These are phyloP conservation scores for Leiothrix lutea DNA, from an alignment of 2,113 vertebrate species.

Conservation along the genomic window DNA sequence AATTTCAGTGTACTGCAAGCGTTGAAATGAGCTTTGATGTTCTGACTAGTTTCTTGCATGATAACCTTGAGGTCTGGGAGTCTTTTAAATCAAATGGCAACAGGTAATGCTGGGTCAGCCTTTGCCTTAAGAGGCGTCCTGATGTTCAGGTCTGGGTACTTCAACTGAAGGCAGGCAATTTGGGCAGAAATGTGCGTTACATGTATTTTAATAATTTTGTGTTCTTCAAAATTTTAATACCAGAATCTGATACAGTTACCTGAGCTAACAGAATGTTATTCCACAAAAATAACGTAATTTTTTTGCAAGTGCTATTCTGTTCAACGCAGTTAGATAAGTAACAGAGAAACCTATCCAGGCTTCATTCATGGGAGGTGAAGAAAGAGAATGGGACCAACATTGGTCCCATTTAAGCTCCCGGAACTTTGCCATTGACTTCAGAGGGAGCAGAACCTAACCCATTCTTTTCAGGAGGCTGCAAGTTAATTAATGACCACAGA, in stretches of 20 bases:
- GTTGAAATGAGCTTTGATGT: background rate
- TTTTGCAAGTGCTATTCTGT: background rate
- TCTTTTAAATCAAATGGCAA: conserved; percentile 20
- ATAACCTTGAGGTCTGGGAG: background rate
- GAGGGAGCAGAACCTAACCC: background rate
- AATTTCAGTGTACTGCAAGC: background rate
- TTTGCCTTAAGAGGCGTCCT: background rate
- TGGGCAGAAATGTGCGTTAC: background rate
- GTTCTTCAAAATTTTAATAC: background rate
- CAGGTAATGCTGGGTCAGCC: background rate
- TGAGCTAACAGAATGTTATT: background rate
- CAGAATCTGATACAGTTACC: background rate
- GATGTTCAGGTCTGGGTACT: background rate
- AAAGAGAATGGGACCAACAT: background rate
- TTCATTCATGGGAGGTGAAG: background rate
- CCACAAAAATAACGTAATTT: background rate
- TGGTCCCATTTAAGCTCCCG: background rate
- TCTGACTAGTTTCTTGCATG: background rate
- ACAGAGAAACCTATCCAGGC: background rate
- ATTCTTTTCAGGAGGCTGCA: background rate
- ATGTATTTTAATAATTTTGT: background rate
- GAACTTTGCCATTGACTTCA: background rate
- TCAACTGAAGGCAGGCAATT: background rate
- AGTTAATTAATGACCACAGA: background rate
- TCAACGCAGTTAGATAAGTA: background rate